A percentile compares a stretch with the other conserved stretches of the same genome.
Conservation (phyloP, 2,888 invertebrate species). For the Hydraecia micacea region DNA sequence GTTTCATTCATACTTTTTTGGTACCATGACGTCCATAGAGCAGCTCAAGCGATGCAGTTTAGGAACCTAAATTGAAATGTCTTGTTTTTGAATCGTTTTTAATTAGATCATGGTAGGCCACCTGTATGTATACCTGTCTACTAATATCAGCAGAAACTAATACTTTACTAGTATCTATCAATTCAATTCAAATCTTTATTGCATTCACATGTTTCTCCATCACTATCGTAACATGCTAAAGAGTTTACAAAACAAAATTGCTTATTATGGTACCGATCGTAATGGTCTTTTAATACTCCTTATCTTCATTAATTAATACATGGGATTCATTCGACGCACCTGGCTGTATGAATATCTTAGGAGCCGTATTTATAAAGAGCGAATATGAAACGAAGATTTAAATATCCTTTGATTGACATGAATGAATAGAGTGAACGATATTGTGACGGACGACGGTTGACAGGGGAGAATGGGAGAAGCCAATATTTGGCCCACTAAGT, state of each 20-base stretch:
- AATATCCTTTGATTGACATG: slow-evolving; percentile 11
- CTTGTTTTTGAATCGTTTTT: too few relatives aligned
- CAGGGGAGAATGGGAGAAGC: not conserved
- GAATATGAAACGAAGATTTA: slow-evolving; percentile 6
- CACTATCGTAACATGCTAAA: not conserved
- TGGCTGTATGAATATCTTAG: slow-evolving; percentile 28
- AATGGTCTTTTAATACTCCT: slow-evolving; percentile 10
- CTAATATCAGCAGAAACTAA: not conserved
- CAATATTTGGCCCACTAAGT: not conserved
- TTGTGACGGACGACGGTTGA: not conserved
- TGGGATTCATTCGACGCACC: slow-evolving; percentile 21
- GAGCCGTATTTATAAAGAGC: slow-evolving; percentile 14
- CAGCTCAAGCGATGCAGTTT: too few relatives aligned
- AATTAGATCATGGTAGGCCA: too few relatives aligned
- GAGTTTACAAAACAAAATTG: not conserved
- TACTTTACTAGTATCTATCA: not conserved
- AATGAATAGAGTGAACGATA: slow-evolving; percentile 24
- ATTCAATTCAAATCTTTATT: too few relatives aligned
- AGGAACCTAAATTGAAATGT: too few relatives aligned
- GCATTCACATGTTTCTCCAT: not conserved
- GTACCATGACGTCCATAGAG: too few relatives aligned
- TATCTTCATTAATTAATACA: slow-evolving; percentile 27
- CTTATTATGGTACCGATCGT: not conserved
- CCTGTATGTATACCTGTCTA: too few relatives aligned
- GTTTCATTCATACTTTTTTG: too few relatives aligned